Evolutionary conservation across 2,113 vertebrate species (phyloP).

Genomic region (Buteo buteo): DNA sequence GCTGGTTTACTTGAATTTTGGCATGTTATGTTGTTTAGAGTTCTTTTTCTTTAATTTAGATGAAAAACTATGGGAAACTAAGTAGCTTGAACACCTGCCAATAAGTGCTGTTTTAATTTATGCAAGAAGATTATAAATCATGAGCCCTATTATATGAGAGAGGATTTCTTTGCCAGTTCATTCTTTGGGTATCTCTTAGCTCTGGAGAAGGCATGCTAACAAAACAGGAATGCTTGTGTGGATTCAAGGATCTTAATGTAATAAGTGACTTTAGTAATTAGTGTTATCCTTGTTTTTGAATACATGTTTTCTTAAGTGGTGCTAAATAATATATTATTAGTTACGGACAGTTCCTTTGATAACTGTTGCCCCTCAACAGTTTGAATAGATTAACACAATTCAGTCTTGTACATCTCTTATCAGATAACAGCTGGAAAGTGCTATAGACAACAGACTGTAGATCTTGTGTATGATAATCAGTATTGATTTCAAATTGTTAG

Average conservation of each 20-base stretch:
- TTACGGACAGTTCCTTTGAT: not conserved
- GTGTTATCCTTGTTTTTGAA: not conserved
- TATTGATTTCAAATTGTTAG: not conserved
- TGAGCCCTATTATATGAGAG: not conserved
- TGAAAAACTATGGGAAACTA: not conserved
- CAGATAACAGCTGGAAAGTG: not conserved
- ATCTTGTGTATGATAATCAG: not conserved
- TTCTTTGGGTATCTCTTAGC: not conserved
- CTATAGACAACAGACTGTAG: not conserved
- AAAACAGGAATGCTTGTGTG: not conserved
- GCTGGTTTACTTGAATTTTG: slow-evolving; percentile 19
- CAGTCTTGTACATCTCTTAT: not conserved
- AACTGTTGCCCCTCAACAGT: not conserved
- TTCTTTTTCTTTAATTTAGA: slow-evolving; percentile 21
- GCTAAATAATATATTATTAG: not conserved
- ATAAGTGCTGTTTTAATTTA: slow-evolving; percentile 18
- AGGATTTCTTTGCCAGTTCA: not conserved
- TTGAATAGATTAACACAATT: not conserved
- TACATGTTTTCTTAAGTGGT: not conserved
- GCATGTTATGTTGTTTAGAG: not conserved
- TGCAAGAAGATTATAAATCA: not conserved
- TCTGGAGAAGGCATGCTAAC: not conserved
- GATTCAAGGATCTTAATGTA: not conserved
- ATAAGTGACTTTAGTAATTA: not conserved
- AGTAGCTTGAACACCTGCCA: slow-evolving; percentile 2